Percentiles rank a stretch among this genome's conserved stretches.
phyloP scores from a whole-genome alignment of 2,888 invertebrate genomes.

The Arrhopalites spinosus region DNA sequence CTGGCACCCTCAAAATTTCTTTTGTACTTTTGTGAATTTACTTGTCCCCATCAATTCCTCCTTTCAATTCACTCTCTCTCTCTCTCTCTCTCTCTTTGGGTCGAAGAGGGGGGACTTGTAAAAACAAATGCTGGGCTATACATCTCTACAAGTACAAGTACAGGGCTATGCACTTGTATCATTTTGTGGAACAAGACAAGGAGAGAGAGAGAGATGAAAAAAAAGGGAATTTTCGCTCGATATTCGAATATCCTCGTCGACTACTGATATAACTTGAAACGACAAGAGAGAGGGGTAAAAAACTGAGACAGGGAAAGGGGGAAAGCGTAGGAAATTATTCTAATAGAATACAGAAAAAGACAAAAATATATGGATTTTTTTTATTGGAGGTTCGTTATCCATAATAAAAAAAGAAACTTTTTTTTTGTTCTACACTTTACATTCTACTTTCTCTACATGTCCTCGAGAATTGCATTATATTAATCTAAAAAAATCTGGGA shows the following conservation, averaged over 20 bases:
- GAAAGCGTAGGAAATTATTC: not conserved
- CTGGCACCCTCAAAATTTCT: slow-evolving; percentile 20
- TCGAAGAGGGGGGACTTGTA: not conserved
- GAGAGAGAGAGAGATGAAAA: not conserved
- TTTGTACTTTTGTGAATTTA: slow-evolving; percentile 4
- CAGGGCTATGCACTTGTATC: not conserved
- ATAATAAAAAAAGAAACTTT: slow-evolving; percentile 28
- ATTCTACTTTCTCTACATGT: not conserved
- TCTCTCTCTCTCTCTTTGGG: not conserved
- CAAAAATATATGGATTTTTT: not conserved
- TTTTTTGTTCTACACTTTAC: no score
- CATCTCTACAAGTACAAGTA: not conserved
- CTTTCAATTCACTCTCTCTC: not conserved
- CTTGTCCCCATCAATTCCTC: slow-evolving; percentile 19
- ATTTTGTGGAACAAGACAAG: not conserved
- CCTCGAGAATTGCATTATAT: slow-evolving; percentile 28
- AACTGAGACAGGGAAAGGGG: not conserved
- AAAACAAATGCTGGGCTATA: not conserved
- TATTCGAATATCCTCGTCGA: no score
- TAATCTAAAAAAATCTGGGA: slow-evolving; percentile 13
- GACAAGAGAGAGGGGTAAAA: slow-evolving; percentile 14
- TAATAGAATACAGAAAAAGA: not conserved
- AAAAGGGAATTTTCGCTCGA: not conserved
- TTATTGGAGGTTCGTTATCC: slow-evolving; percentile 30
- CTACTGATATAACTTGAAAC: no score